Base-by-base conservation (phyloP, 2,797 vertebrate genomes). In the Paguma larvata region DNA sequence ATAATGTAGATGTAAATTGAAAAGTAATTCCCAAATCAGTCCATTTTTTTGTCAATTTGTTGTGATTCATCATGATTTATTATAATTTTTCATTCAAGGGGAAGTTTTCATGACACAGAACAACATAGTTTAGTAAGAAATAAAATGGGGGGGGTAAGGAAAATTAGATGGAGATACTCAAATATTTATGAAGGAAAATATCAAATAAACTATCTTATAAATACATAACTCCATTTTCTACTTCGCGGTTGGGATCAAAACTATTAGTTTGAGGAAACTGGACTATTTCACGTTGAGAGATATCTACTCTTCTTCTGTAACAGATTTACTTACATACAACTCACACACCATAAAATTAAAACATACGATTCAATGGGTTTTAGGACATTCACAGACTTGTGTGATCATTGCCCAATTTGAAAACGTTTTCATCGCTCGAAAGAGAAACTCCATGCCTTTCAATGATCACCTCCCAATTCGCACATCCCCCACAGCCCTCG, bases 61-160 rank as follows among this genome's bases (percentile, higher is more conserved):
- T 86, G 65, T 87, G 59, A 93, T 41, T 95, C 95, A 82, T 86
- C 79, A 72, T 62, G 73, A 53, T 67, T 89, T 41, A 89, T 77
- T 84, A 27, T 38, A 73, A 85, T 77, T 94, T 96, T 89, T 92
- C 48, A 92, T 79, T 63, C 2, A 92, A 91, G 59, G 56, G n/a
- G 63, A 93, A 70, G 23, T 82, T 85, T 92, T 30, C 62, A 67
- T 77, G 68, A 11, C 68, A 94, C 0, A 88, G 53, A 89, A 90
- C 27, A 89, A 72, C 46, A 73, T 53, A 53, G 9, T 84, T 89
- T 94, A 91, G 73, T 80, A 92, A 94, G 53, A 84, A 91, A 92
- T 34, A 95, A 95, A 94, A 85, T 78, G 19, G n/a, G 3, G 13
- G 10, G 5, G 25, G 59, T 63, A 88, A 34, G 15, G n/a, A 2